Base-by-base conservation (phyloP, 2,888 invertebrate genomes). In the Poecilobothrus nobilitatus region DNA sequence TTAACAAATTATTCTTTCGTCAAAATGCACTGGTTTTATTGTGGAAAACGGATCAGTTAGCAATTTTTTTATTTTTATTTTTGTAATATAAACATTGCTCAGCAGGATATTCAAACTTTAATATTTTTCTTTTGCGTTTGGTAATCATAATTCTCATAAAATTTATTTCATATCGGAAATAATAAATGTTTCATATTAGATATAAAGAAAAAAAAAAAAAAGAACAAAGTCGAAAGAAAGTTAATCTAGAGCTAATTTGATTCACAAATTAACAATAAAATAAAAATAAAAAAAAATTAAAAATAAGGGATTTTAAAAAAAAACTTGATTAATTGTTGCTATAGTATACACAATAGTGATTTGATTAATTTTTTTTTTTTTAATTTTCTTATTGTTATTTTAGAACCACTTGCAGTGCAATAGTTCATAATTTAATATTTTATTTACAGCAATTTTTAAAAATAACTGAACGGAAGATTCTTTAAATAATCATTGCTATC, bases 41-140 rank as follows among this genome's bases (percentile, higher is more conserved):
- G 27, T 27, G 27, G 27, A 27, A 27, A 27, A 27, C 27, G 27
- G 27, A 2, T 53, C 15, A 18, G n/a, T 15, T 15, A 6, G 53
- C 53, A 53, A 53, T 53, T 18, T 53, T 41, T 61, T 2, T 27
- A 27, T 27, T n/a, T n/a, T n/a, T n/a, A n/a, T n/a, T n/a, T n/a
- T n/a, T 66, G 9, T 27, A 37, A 37, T 69, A 72, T 72, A 72
- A 72, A 72, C 70, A 72, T 69, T 70, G 69, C 71, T 67, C 72
- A 70, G 70, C 72, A 67, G 71, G 71, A 68, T 68, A 68, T 67
- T 69, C 70, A 68, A 70, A 70, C 70, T 69, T 27, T 22, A 67
- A 53, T 15, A 18, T 53, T 53, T 18, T 53, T 15, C 6, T 53
- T 15, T 53, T 53, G 12, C 15, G 6, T 18, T 53, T 15, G 15